A percentile compares a stretch with the other conserved stretches of the same genome.
Evolutionary conservation across 2,797 vertebrate genomes (phyloP).

Genomic region (Odontamblyopus lacepedii): DNA sequence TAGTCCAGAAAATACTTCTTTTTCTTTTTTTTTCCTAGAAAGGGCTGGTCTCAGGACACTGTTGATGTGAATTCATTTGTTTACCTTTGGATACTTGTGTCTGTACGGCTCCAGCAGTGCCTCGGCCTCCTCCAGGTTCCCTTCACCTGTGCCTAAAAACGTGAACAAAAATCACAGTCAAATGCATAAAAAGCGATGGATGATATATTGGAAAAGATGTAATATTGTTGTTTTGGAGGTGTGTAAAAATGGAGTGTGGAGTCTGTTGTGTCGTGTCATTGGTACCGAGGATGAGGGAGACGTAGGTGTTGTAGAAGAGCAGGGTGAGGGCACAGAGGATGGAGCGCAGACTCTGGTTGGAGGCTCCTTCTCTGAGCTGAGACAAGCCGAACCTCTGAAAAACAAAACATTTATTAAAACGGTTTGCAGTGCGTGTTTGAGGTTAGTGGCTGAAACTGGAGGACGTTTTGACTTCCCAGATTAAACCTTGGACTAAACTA

Average conservation of each 20-base stretch:
- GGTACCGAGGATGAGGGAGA: slow-evolving; percentile 92
- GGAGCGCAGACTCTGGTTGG: slow-evolving; percentile 84
- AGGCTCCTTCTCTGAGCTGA: slow-evolving; percentile 88
- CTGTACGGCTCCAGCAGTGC: slow-evolving; percentile 89
- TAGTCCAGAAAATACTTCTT: too few relatives aligned
- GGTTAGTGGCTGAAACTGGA: too few relatives aligned
- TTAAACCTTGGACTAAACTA: too few relatives aligned
- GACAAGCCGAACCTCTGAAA: slow-evolving; percentile 86
- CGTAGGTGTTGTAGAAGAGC: slow-evolving; percentile 92
- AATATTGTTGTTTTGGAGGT: too few relatives aligned
- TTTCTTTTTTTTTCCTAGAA: too few relatives aligned
- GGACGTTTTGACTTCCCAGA: too few relatives aligned
- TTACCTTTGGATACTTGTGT: slow-evolving; percentile 89
- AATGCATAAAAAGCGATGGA: too few relatives aligned
- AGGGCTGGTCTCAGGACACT: too few relatives aligned
- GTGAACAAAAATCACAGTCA: slow-evolving; percentile 10
- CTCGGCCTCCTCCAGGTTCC: slow-evolving; percentile 88
- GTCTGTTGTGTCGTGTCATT: slow-evolving; percentile 2
- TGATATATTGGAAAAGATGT: too few relatives aligned
- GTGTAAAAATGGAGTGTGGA: background rate
- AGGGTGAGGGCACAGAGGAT: slow-evolving; percentile 89
- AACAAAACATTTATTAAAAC: background rate
- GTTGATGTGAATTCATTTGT: too few relatives aligned
- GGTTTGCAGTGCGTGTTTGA: too few relatives aligned
- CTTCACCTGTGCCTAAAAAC: slow-evolving; percentile 89